Conservation (phyloP, 2,797 vertebrate genomes). For the Perodicticus potto region DNA sequence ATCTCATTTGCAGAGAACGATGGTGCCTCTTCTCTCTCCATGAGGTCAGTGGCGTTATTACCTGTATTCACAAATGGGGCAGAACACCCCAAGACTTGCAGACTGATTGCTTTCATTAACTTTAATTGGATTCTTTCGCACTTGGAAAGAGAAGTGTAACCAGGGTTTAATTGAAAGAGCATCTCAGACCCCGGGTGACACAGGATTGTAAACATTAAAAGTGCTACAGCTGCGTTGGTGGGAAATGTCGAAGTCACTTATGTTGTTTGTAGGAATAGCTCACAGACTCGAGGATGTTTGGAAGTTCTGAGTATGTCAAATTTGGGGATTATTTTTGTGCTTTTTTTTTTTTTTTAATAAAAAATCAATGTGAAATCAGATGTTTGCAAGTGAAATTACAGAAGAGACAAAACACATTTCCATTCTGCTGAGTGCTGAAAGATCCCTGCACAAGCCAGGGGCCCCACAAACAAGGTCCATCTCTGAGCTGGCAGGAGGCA, state of each 20-base stretch:
- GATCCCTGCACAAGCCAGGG: background rate
- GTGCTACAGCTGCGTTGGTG: slow-evolving; percentile 77
- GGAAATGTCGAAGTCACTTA: slow-evolving; percentile 78
- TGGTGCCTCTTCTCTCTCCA: slow-evolving; percentile 73
- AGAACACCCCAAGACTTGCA: slow-evolving; percentile 79
- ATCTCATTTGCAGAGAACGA: slow-evolving; percentile 84
- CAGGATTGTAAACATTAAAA: slow-evolving; percentile 83
- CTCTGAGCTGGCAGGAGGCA: background rate
- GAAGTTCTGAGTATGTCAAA: slow-evolving; percentile 67
- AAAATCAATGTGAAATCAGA: slow-evolving; percentile 53
- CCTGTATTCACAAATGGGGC: slow-evolving; percentile 82
- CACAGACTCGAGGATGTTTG: slow-evolving; percentile 40
- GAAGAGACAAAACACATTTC: background rate
- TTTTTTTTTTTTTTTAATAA: slow-evolving; percentile 52
- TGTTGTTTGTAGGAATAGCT: slow-evolving; percentile 66
- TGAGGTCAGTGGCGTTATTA: slow-evolving; percentile 80
- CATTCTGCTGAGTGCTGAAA: background rate
- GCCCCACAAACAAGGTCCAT: background rate
- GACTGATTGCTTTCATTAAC: slow-evolving; percentile 88
- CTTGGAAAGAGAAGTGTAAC: slow-evolving; percentile 84
- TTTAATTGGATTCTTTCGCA: slow-evolving; percentile 88
- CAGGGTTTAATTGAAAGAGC: slow-evolving; percentile 84
- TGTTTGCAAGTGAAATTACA: slow-evolving; percentile 54
- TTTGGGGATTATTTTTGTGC: slow-evolving; percentile 51
- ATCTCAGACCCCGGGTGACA: slow-evolving; percentile 80